Evolutionary conservation across 2,797 vertebrate genomes (phyloP), one percentile per base, ranked within the genome.

Genomic region (Telmatherina bonti): DNA sequence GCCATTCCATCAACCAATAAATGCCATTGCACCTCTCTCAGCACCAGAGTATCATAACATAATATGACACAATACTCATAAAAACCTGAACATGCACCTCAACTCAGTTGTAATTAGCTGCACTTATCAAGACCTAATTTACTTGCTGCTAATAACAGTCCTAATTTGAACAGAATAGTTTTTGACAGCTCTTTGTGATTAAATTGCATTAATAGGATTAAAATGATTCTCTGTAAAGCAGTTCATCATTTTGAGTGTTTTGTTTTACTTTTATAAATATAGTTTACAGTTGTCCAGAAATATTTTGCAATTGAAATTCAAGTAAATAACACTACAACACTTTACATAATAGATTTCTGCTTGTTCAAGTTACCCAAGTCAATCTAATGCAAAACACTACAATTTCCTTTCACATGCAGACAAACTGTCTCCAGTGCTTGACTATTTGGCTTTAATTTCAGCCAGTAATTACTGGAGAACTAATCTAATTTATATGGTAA

Each of bases 401-500:
- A 24, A 35, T 84, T 83, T 85, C 78, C 65, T 73, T 81, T 72
- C 26, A 62, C 61, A 26, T 74, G 64, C 73, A 77, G 76, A 67
- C 83, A 81, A 84, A 85, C 66, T 84, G 86, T 87, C 78, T 89
- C 62, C 82, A 78, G 76, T 16, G 65, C 78, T 76, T 57, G 54
- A 79, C 82, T 62, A 52, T 71, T 89, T 82, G 81, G 67, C 82
- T 92, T 92, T 89, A 84, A 91, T 93, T 92, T 88, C 91, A 85
- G 81, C 35, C 80, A 43, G 81, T 89, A 94, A 92, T 95, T 93
- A 93, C 86, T 79, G 67, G 62, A 91, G 88, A 79, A 81, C 81
- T 91, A 81, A 91, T 93, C 91, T 94, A 89, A 92, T 95, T 95
- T 94, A 91, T 94, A 95, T 94, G 95, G 86, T 93, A 95, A 95